phyloP scores from a whole-genome alignment of 37 sponge, comb jelly and placozoan species.

The Chondrosia reniformis region DNA sequence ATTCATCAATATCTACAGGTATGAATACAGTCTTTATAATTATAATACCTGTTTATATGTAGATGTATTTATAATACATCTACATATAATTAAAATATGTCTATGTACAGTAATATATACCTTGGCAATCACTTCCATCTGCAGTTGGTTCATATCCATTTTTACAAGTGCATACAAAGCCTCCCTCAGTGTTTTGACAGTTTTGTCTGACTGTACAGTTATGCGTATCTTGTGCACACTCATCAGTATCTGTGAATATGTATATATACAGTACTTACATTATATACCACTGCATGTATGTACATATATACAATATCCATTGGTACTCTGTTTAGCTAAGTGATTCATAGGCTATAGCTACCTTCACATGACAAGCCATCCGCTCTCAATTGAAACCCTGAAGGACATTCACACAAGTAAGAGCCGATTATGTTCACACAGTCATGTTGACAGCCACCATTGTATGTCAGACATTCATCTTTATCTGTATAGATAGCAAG shows the following conservation, averaged over 20 bases:
- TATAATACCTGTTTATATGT: too few species aligned
- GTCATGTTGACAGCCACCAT: not conserved
- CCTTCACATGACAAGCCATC: not conserved
- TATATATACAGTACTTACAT: too few species aligned
- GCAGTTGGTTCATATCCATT: conserved; percentile 13
- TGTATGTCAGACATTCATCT: not conserved
- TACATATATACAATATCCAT: too few species aligned
- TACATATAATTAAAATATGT: too few species aligned
- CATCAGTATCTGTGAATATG: conserved; percentile 62
- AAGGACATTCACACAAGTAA: conserved; percentile 3
- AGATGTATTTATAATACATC: not conserved
- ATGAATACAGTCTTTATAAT: too few species aligned
- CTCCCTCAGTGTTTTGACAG: conserved; percentile 34
- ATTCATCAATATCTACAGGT: too few species aligned
- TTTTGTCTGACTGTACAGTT: conserved; percentile 17
- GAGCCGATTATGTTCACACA: not conserved
- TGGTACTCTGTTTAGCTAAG: too few species aligned
- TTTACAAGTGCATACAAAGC: conserved; percentile 34
- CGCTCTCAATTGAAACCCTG: not conserved
- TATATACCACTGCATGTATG: too few species aligned
- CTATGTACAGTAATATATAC: not conserved
- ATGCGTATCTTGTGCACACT: conserved; percentile 13
- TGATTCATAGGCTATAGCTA: too few species aligned
- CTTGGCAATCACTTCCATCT: not conserved
- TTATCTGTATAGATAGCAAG: too few species aligned